These are phyloP conservation scores for Listrodromus nycthemerus DNA, from an alignment of 2,888 invertebrate genomes.

Conservation along the genomic window DNA sequence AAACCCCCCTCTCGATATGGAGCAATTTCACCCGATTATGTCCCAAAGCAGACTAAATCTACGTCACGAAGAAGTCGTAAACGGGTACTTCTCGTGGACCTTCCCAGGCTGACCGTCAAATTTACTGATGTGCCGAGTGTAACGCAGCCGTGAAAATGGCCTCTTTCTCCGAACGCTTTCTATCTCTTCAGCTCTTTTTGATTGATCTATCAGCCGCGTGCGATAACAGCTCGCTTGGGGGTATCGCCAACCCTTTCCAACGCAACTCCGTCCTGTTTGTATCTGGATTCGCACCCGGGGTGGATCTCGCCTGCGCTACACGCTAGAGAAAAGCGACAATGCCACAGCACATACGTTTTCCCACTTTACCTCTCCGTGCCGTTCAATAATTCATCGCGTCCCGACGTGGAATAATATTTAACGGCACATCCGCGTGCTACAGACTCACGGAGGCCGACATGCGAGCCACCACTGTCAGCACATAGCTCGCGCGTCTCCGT, in stretches of 20 bases:
- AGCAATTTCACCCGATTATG: not conserved
- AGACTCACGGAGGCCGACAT: conserved; percentile 20
- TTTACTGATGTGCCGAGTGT: not conserved
- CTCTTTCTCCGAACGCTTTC: not conserved
- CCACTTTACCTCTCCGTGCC: conserved; percentile 57
- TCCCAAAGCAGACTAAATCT: not conserved
- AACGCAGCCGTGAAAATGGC: not conserved
- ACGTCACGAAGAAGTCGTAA: not conserved
- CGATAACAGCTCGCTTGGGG: not conserved
- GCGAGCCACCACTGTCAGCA: conserved; percentile 7
- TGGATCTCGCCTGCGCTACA: not conserved
- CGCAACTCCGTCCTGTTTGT: not conserved
- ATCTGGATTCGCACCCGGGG: not conserved
- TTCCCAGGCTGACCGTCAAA: not conserved
- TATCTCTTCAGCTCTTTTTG: not conserved
- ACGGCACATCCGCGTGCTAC: conserved; percentile 54
- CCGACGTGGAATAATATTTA: conserved; percentile 74
- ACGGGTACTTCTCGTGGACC: not conserved
- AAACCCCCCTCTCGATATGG: too few species aligned
- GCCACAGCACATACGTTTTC: conserved; percentile 48
- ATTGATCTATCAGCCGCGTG: not conserved
- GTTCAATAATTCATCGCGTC: conserved; percentile 76
- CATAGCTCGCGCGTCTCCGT: conserved; percentile 19
- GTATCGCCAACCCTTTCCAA: conserved; percentile 8
- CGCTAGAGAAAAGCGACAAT: not conserved